Evolutionary conservation across 1,140 invertebrate genomes (phyloP), one percentile per base, ranked within the genome.

Genomic region (Watersipora subatra): DNA sequence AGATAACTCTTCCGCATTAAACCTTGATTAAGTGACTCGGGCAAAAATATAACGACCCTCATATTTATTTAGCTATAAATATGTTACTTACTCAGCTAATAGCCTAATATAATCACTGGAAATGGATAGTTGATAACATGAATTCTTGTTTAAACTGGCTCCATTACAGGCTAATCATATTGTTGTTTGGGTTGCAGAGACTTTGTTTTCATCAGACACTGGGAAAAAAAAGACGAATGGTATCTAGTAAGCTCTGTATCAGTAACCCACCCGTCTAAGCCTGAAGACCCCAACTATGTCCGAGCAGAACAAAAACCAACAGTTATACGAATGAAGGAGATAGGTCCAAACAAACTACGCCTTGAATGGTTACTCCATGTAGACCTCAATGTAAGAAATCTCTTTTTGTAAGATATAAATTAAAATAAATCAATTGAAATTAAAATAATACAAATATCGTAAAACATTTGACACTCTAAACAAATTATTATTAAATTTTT

Each of bases 121-220:
- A 46, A 46, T 7, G 7, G 7, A 46, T 46, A 46, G 7, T 46
- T 46, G 7, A 12, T 12, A 7, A 7, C 34, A 7, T 46, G n/a
- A 12, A 12, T 7, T n/a, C 7, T 46, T 12, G n/a, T 46, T 46
- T 46, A 46, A 46, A 46, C n/a, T 46, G n/a, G 34, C 34, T 12
- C n/a, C n/a, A 12, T 46, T 7, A 12, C n/a, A 46, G 7, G 7
- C 7, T 46, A n/a, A 12, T n/a, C 34, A 46, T 46, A 46, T n/a
- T n/a, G n/a, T 46, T 46, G 7, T 12, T 46, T 46, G n/a, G 7
- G n/a, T 12, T 46, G n/a, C 34, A 46, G 90, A 19, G 91, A 93
- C 81, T 93, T 92, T 81, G 85, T 92, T 1, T 89, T 85, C 73
- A 71, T 93, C 7, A 82, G 90, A 7, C 84, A 84, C 69, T 87